phyloP scores from a whole-genome alignment of 2,888 invertebrate genomes.

The Orchesellides sinensis region DNA sequence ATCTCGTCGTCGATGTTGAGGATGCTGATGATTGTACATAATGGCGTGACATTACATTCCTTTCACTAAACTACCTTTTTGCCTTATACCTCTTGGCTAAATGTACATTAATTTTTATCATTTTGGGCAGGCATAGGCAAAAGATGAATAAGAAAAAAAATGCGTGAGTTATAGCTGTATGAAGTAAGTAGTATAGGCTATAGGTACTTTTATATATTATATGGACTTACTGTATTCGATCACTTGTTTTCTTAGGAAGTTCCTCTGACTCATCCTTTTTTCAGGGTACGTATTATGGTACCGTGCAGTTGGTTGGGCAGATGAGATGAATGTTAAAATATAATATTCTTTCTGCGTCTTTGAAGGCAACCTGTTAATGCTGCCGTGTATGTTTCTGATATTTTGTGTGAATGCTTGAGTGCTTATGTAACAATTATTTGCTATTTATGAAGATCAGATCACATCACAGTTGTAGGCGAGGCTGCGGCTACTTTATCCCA shows the following conservation, averaged over 20 bases:
- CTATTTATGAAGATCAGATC: conserved; percentile 47
- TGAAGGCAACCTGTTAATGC: not conserved
- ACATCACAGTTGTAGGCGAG: conserved; percentile 44
- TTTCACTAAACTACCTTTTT: conserved; percentile 49
- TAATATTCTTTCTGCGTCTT: not conserved
- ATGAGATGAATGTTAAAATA: not conserved
- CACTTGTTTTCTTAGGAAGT: conserved; percentile 58
- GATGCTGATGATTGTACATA: conserved; percentile 24
- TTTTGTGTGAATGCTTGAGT: conserved; percentile 47
- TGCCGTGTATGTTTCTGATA: not conserved
- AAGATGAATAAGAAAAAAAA: not conserved
- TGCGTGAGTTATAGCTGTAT: not conserved
- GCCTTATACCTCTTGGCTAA: conserved; percentile 4
- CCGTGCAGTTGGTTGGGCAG: not conserved
- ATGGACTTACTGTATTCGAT: conserved; percentile 50
- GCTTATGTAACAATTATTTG: conserved; percentile 48
- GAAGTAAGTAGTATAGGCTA: not conserved
- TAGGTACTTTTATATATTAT: conserved; percentile 23
- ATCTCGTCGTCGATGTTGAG: conserved; percentile 30
- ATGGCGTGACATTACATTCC: conserved; percentile 50
- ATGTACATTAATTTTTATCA: conserved; percentile 18
- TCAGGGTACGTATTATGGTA: too few relatives aligned
- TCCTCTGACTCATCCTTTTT: conserved; percentile 58
- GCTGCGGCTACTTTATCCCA: conserved; percentile 32
- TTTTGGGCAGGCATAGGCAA: not conserved